Conservation (phyloP, 2,113 vertebrate genomes). For the Tragulus kanchil region DNA sequence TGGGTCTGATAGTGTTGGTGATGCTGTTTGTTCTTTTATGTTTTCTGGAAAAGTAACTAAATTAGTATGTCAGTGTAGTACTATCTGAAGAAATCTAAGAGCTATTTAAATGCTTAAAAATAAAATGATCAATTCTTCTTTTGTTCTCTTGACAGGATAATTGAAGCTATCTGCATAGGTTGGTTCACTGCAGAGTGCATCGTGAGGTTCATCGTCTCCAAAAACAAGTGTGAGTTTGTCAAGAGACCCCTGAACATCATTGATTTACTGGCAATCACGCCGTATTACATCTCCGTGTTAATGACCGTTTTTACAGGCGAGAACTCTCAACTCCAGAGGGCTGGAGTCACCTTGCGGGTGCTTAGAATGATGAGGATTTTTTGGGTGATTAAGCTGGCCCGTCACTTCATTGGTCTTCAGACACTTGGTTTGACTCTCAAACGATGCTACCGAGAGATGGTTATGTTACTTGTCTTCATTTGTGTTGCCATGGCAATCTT, state of each 20-base stretch:
- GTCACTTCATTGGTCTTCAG: constrained; percentile 99
- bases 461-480: constrained; percentile 99
- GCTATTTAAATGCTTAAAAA: constrained; percentile 75
- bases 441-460: constrained; percentile 98
- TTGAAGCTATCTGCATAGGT: constrained; percentile 99
- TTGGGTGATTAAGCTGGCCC: constrained; percentile 99
- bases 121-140: constrained; percentile 84
- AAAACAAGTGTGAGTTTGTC: constrained; percentile 98
- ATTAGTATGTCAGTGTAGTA: constrained; percentile 79
- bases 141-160: constrained; percentile 93
- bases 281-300: constrained; percentile 96
- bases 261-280: constrained; percentile 97
- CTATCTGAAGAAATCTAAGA: constrained; percentile 76
- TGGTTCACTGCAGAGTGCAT: constrained; percentile 99
- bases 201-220: constrained; percentile 97
- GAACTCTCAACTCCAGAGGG: constrained; percentile 96
- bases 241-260: constrained; percentile 98
- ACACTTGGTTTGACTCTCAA: constrained; percentile 98
- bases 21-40: constrained; percentile 71
- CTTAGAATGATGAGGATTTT: constrained; percentile 99
- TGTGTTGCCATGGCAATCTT: constrained; percentile 99
- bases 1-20: constrained; percentile 61
- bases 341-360: constrained; percentile 96
- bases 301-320: constrained; percentile 95
- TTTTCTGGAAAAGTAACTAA: constrained; percentile 82